phyloP scores from a whole-genome alignment of 2,888 invertebrate species.

The Eurytoma californica region DNA sequence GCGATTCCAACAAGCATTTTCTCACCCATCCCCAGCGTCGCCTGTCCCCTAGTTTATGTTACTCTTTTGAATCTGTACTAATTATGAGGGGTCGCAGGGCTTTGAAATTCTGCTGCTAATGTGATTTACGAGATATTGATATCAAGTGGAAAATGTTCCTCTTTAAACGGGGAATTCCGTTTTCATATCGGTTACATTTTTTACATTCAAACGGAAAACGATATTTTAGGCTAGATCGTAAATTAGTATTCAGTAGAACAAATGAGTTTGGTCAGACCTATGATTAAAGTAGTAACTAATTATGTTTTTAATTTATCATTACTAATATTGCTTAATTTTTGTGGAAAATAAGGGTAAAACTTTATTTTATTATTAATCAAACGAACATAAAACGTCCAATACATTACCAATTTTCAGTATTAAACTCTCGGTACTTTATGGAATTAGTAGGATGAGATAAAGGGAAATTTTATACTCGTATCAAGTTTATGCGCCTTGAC shows the following conservation, averaged over 20 bases:
- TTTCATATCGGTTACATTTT: not conserved
- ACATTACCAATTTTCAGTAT: not conserved
- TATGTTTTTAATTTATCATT: too few relatives aligned
- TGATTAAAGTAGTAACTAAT: not conserved
- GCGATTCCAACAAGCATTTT: conserved; percentile 62
- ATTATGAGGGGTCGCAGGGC: conserved; percentile 32
- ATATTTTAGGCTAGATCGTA: not conserved
- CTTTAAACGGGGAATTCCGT: not conserved
- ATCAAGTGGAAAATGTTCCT: not conserved
- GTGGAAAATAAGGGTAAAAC: too few relatives aligned
- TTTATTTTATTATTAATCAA: too few relatives aligned
- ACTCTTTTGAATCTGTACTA: conserved; percentile 47
- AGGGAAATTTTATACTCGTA: conserved; percentile 30
- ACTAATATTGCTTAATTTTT: too few relatives aligned
- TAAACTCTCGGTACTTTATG: conserved; percentile 20
- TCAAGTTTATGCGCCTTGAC: conserved; percentile 31
- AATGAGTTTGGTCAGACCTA: conserved; percentile 8
- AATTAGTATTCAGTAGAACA: conserved; percentile 2
- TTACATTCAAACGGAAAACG: not conserved
- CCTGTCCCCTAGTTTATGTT: conserved; percentile 38
- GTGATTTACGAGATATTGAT: too few relatives aligned
- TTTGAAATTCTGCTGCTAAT: not conserved
- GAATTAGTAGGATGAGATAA: conserved; percentile 14
- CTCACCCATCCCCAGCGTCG: conserved; percentile 16
- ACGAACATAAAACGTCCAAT: too few relatives aligned